Conservation (phyloP, 1,140 invertebrate genomes). For the Drosophila simulans region DNA sequence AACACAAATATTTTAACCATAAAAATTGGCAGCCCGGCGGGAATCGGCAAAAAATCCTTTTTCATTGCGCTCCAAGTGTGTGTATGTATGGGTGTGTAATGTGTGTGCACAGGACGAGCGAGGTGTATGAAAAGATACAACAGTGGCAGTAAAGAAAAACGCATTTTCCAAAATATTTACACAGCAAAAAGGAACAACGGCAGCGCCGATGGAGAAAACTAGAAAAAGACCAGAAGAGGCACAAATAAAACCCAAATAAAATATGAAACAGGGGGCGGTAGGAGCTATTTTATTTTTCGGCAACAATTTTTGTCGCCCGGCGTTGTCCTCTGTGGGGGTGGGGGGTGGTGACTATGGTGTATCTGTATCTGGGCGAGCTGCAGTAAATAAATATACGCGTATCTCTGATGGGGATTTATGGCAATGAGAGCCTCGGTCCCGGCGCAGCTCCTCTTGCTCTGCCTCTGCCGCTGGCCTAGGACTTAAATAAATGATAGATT, state of each 20-base stretch:
- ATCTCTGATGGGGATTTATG: conserved; percentile 82
- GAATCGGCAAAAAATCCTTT: conserved; percentile 68
- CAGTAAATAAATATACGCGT: conserved; percentile 83
- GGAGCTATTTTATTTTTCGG: conserved; percentile 77
- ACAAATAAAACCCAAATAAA: conserved; percentile 39
- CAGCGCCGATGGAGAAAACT: conserved; percentile 10
- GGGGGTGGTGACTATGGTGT: not conserved
- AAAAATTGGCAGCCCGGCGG: conserved; percentile 70
- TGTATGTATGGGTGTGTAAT: not conserved
- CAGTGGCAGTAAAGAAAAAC: conserved; percentile 63
- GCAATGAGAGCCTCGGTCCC: conserved; percentile 52
- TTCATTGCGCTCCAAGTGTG: conserved; percentile 46
- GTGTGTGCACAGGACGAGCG: not conserved
- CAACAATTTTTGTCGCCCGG: conserved; percentile 73
- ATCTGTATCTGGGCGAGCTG: conserved; percentile 66
- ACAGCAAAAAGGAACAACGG: conserved; percentile 50
- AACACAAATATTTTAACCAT: conserved; percentile 60
- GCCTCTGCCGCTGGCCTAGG: conserved; percentile 59
- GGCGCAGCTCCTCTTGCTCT: conserved; percentile 15
- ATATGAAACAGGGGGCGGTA: conserved; percentile 38
- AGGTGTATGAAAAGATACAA: conserved; percentile 42
- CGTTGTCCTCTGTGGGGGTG: conserved; percentile 31
- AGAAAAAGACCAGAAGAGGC: conserved; percentile 23
- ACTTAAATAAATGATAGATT: conserved; percentile 83
- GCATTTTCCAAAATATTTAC: conserved; percentile 75